Conservation (phyloP, 2,797 vertebrate species). For the Sebastiscus albofasciatus region DNA sequence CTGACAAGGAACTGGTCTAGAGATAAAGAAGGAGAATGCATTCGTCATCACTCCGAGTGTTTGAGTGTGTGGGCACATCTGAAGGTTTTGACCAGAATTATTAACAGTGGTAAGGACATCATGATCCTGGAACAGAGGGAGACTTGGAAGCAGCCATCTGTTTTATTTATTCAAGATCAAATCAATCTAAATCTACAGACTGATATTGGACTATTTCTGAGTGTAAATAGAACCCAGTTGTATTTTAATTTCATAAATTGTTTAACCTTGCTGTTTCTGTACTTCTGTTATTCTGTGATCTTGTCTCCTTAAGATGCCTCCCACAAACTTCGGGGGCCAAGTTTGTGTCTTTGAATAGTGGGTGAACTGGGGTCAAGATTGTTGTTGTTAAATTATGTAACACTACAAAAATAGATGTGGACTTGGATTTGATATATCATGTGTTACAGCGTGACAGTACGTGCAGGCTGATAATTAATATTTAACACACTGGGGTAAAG, state of each 20-base stretch:
- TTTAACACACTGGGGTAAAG: conserved; percentile 27
- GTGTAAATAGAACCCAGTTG: too few relatives aligned
- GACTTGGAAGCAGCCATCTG: background rate
- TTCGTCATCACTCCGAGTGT: background rate
- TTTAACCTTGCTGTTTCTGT: too few relatives aligned
- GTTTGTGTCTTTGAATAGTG: background rate
- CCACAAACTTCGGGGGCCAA: background rate
- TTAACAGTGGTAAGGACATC: background rate
- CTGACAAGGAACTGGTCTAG: conserved; percentile 86
- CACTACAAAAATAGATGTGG: background rate
- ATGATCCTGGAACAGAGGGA: background rate
- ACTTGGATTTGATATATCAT: background rate
- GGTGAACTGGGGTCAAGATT: background rate
- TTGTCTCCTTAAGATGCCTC: background rate
- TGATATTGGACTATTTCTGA: background rate
- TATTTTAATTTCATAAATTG: too few relatives aligned
- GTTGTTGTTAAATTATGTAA: background rate
- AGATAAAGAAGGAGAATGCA: conserved; percentile 24
- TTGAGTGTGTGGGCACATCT: background rate
- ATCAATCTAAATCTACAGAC: background rate
- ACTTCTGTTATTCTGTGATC: background rate
- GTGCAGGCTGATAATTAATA: conserved; percentile 20
- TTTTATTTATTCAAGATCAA: background rate
- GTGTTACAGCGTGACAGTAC: background rate
- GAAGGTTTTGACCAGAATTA: background rate